phyloP scores from a whole-genome alignment of 2,797 vertebrate genomes.

The Pseudopleuronectes americanus region DNA sequence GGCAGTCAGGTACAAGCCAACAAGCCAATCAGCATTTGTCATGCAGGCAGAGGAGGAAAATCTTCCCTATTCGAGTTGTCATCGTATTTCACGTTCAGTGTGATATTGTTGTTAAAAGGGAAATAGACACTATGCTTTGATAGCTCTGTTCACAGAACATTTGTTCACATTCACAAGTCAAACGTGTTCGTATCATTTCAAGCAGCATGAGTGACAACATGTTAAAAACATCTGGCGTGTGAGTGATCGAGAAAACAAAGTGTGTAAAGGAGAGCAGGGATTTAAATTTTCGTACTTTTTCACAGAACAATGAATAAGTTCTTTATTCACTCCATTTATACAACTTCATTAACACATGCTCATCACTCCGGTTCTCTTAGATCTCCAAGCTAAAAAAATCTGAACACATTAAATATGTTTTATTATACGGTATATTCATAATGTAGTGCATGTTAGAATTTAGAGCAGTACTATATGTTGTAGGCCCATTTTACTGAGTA shows the following conservation, averaged over 20 bases:
- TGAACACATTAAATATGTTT: too few species aligned
- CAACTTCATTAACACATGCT: neutral
- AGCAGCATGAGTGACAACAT: constrained; percentile 47
- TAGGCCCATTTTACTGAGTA: too few species aligned
- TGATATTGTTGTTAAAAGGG: constrained; percentile 9
- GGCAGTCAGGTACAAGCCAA: constrained; percentile 23
- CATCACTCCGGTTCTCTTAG: neutral
- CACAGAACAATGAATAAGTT: neutral
- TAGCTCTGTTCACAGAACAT: constrained; percentile 2
- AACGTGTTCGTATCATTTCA: constrained; percentile 51
- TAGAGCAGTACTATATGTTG: too few species aligned
- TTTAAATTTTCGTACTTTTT: neutral
- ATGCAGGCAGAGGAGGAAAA: neutral
- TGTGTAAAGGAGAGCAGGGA: neutral
- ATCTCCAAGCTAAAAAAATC: too few species aligned
- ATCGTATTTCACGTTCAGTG: constrained; percentile 4
- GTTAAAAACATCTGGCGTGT: constrained; percentile 51
- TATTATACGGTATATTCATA: too few species aligned
- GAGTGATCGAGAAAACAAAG: constrained; percentile 41
- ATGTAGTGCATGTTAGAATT: too few species aligned
- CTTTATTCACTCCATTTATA: neutral
- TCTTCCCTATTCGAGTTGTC: neutral
- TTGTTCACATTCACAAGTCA: constrained; percentile 40
- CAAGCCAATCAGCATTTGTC: constrained; percentile 37
- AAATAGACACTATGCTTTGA: constrained; percentile 9